These are phyloP conservation scores for Oreotrochilus melanogaster DNA, from an alignment of 2,113 vertebrate species.

Conservation along the genomic window DNA sequence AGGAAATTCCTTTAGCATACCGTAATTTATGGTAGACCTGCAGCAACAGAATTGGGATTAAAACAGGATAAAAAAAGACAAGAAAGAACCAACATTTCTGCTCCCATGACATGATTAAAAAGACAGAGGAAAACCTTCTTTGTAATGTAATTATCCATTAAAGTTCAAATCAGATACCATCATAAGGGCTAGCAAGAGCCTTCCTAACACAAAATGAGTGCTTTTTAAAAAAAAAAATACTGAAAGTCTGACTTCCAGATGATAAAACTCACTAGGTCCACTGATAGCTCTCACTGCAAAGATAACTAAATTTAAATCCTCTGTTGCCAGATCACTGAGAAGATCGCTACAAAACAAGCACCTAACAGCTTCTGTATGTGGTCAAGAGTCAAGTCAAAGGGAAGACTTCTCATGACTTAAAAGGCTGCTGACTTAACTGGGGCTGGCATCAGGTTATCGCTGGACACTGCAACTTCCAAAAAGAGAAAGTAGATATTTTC, in stretches of 20 bases:
- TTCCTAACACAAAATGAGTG: neutral
- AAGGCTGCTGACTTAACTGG: neutral
- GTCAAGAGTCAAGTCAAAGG: neutral
- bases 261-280: neutral
- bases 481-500: neutral
- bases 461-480: neutral
- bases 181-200: conserved; percentile 3
- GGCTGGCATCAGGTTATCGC: neutral
- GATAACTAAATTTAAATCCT: neutral
- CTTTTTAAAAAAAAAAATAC: neutral
- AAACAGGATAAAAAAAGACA: conserved; percentile 77
- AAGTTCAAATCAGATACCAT: conserved; percentile 50
- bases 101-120: conserved; percentile 67
- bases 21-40: conserved; percentile 77
- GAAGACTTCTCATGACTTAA: neutral
- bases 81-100: conserved; percentile 64
- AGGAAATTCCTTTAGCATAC: conserved; percentile 76
- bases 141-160: conserved; percentile 41
- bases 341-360: neutral
- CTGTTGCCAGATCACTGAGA: neutral
- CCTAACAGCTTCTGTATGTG: neutral
- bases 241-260: neutral
- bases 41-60: conserved; percentile 75
- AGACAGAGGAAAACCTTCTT: conserved; percentile 62
- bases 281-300: neutral